Evolutionary conservation across 2,888 invertebrate genomes (phyloP).

Genomic region (Protonemura montana): DNA sequence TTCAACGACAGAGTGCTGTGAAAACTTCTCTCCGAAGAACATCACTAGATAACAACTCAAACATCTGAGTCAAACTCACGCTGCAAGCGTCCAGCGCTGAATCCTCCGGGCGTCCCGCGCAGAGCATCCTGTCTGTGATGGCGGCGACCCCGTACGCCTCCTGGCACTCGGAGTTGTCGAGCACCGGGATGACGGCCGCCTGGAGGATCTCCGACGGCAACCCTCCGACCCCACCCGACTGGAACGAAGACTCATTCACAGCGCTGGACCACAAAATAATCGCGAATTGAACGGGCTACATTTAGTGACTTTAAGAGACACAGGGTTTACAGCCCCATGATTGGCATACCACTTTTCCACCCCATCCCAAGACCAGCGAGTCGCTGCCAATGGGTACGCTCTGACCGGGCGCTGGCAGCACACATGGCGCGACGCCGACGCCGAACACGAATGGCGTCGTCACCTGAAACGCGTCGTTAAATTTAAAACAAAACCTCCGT

Average conservation of each 20-base stretch:
- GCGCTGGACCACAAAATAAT: too few relatives aligned
- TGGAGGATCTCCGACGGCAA: neutral
- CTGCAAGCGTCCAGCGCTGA: neutral
- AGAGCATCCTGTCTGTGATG: neutral
- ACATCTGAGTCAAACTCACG: neutral
- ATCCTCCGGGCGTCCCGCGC: neutral
- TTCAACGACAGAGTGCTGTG: too few relatives aligned
- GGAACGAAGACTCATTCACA: neutral
- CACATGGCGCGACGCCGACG: neutral
- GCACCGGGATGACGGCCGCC: neutral
- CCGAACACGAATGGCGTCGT: constrained; percentile 2
- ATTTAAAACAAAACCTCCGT: too few relatives aligned
- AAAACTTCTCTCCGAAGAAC: too few relatives aligned
- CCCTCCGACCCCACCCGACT: neutral
- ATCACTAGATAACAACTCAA: too few relatives aligned
- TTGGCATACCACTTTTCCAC: neutral
- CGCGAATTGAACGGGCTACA: too few relatives aligned
- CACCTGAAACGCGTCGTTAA: neutral
- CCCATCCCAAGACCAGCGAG: constrained; percentile 21
- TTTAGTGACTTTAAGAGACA: too few relatives aligned
- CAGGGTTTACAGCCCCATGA: too few relatives aligned
- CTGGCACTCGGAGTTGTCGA: neutral
- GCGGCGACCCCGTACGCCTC: neutral
- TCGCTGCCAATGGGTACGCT: neutral
- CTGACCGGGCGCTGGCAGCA: constrained; percentile 1